These are phyloP conservation scores for Ceyx cyanopectus DNA, from an alignment of 2,113 vertebrate genomes.

Conservation along the genomic window DNA sequence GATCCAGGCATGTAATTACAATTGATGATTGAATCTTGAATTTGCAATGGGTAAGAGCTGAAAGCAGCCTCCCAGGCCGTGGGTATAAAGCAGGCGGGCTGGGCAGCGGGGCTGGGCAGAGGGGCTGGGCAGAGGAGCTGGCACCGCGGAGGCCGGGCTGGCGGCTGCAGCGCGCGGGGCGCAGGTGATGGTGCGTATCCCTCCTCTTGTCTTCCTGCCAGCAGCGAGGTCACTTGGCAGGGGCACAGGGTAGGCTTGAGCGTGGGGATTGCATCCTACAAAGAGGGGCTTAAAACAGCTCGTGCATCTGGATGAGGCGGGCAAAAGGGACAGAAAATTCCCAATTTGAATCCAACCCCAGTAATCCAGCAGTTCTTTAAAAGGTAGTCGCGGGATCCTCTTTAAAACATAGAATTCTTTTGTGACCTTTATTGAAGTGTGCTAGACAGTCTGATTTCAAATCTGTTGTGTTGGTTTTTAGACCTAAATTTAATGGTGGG, in stretches of 20 bases:
- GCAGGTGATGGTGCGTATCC: conserved; percentile 6
- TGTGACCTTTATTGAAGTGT: not conserved
- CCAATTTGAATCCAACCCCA: not conserved
- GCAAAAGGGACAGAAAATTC: not conserved
- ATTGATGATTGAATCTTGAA: conserved; percentile 31
- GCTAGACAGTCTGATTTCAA: not conserved
- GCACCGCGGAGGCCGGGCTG: too few species aligned
- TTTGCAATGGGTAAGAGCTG: conserved; percentile 32
- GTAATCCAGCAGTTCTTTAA: not conserved
- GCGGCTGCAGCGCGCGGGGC: not conserved
- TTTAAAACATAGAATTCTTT: not conserved
- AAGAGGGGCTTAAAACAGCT: not conserved
- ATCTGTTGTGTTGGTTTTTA: not conserved
- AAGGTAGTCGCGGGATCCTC: not conserved
- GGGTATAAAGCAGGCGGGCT: not conserved
- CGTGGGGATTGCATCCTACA: not conserved
- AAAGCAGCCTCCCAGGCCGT: not conserved
- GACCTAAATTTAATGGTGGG: not conserved
- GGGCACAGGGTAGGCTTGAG: not conserved
- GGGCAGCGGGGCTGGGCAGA: not conserved
- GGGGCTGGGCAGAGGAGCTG: not conserved
- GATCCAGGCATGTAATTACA: conserved; percentile 41
- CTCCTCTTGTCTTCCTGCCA: not conserved
- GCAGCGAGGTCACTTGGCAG: not conserved
- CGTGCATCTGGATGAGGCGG: not conserved